Base-by-base conservation (phyloP, 1,140 invertebrate species). In the honey bee (Apis mellifera) region DNA sequence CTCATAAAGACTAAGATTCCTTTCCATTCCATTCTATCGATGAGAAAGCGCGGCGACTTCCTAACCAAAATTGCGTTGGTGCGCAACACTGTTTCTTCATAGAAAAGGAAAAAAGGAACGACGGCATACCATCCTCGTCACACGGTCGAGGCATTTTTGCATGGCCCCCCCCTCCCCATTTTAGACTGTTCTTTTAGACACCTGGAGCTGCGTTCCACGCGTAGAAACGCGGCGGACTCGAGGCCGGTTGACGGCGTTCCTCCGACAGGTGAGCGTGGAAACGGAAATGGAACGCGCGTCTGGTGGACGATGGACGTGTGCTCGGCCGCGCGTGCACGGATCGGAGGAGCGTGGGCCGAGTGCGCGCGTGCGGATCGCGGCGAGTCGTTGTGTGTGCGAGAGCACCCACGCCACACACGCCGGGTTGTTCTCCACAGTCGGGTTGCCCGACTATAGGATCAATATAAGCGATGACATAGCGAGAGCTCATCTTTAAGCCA, bases 381-480 rank as follows among this genome's bases (percentile, higher is more conserved):
- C 32, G 32, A 42, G 32, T 88, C 69, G 70, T n/a, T n/a, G n/a
- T n/a, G 72, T 69, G 85, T 72, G 73, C 54, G 75, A 42, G 32
- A 42, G 32, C 74, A 70, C 75, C 65, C 73, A 79, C 86, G 72
- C 60, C 79, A 50, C 69, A 50, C 19, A n/a, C 32, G 32, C 52
- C 23, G 50, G n/a, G n/a, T n/a, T 19, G 68, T 79, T 90, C 80
- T 76, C 82, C 78, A 83, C 78, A 83, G n/a, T 52, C 80, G 66
- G 80, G 68, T 83, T 65, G 59, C 62, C 72, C 57, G 87, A 90
- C 89, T 84, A 72, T 89, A 90, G 92, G 93, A 94, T 94, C 93
- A 94, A 94, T 94, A 94, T 94, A 94, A 92, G 90, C 91, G 93
- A 94, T 94, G 93, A 94, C 92, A 94, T 90, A 93, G 91, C 92